Percentiles rank a stretch among this genome's conserved stretches.
Evolutionary conservation across 2,797 vertebrate genomes (phyloP).

Genomic region (Syngnathus rostellatus): DNA sequence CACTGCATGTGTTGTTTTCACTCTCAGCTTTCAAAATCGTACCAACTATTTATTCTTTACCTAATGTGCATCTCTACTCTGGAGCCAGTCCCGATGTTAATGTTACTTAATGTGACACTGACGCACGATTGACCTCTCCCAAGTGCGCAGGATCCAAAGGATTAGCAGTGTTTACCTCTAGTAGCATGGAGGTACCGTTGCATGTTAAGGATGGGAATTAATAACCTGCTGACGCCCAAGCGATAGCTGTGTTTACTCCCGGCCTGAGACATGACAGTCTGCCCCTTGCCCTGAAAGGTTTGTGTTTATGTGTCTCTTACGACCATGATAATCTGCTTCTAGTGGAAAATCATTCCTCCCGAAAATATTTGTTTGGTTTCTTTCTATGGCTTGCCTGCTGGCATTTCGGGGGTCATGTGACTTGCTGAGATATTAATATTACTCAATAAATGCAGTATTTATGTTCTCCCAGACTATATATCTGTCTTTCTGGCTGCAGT

Average conservation of each 20-base stretch:
- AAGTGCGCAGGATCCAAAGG: slow-evolving; percentile 75
- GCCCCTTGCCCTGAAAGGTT: slow-evolving; percentile 47
- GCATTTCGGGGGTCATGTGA: slow-evolving; percentile 40
- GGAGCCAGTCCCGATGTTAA: slow-evolving; percentile 46
- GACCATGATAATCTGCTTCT: slow-evolving; percentile 40
- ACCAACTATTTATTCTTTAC: neutral
- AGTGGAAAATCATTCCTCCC: slow-evolving; percentile 19
- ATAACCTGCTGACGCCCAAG: slow-evolving; percentile 61
- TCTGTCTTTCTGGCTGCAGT: slow-evolving; percentile 25
- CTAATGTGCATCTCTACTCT: slow-evolving; percentile 12
- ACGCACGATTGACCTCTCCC: slow-evolving; percentile 67
- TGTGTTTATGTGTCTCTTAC: slow-evolving; percentile 56
- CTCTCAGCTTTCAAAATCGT: neutral
- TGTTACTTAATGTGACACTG: slow-evolving; percentile 61
- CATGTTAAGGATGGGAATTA: slow-evolving; percentile 68
- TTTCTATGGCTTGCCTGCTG: slow-evolving; percentile 25
- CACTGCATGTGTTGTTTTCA: neutral
- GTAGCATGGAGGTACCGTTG: slow-evolving; percentile 65
- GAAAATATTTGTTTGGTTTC: slow-evolving; percentile 10
- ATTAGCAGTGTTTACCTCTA: slow-evolving; percentile 69
- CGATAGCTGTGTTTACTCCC: slow-evolving; percentile 63
- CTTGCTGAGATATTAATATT: slow-evolving; percentile 50
- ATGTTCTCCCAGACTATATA: slow-evolving; percentile 30
- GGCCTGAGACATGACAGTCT: slow-evolving; percentile 53
- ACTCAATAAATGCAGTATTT: slow-evolving; percentile 43